A percentile compares a stretch with the other conserved stretches of the same genome.
These are phyloP conservation scores for Dinothrombium tinctorium DNA, from an alignment of 1,140 invertebrate genomes.

Conservation along the genomic window DNA sequence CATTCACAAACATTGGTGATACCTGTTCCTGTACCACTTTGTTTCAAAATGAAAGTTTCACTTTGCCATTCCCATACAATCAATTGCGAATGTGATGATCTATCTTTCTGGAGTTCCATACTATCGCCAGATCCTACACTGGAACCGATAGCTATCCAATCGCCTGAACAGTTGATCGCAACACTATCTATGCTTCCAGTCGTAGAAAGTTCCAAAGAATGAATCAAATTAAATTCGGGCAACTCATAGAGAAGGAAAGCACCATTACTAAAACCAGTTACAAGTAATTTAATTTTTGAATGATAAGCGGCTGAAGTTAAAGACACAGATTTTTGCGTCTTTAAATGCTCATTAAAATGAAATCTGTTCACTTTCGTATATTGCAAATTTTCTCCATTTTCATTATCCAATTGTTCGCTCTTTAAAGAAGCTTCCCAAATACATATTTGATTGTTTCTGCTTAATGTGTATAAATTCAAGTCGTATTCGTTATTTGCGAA, in stretches of 20 bases:
- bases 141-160: constrained; percentile 72
- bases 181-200: constrained; percentile 21
- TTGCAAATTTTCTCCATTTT: constrained; percentile 24
- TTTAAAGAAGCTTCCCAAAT: constrained; percentile 34
- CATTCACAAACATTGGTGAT: constrained; percentile 48
- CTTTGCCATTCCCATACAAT: constrained; percentile 98
- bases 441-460: constrained; percentile 38
- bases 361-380: constrained; percentile 42
- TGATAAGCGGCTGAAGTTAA: constrained; percentile 59
- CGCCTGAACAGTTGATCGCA: constrained; percentile 55
- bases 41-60: constrained; percentile 92
- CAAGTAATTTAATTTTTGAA: constrained; percentile 43
- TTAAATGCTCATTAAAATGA: constrained; percentile 41
- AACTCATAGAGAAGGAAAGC: constrained; percentile 73
- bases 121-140: constrained; percentile 34
- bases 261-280: constrained; percentile 54
- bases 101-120: constrained; percentile 2
- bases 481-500: constrained; percentile 26
- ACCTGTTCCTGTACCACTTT: constrained; percentile 55
- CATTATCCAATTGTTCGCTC: constrained; percentile 13
- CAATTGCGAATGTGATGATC: constrained; percentile 31
- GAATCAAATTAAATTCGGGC: constrained; percentile 71
- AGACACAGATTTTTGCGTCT: constrained; percentile 27
- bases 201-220: constrained; percentile 34
- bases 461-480: constrained; percentile 23